phyloP scores from a whole-genome alignment of 2,113 vertebrate species.

The Gallinago media region DNA sequence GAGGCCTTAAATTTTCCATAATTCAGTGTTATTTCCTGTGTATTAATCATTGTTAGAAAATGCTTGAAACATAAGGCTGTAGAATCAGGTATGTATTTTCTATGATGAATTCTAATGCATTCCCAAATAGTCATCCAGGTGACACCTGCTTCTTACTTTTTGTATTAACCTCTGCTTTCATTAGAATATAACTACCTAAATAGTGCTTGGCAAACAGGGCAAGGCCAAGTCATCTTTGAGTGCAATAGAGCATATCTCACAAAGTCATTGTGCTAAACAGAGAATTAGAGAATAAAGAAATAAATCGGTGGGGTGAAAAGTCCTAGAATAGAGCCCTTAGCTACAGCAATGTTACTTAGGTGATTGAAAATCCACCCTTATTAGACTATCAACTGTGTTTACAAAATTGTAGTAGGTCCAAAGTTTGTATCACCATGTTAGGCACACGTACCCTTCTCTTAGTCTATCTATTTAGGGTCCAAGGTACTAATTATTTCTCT shows the following conservation, averaged over 20 bases:
- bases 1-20: slow-evolving; percentile 24
- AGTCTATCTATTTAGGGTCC: slow-evolving; percentile 66
- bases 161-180: neutral
- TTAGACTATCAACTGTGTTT: slow-evolving; percentile 56
- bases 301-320: neutral
- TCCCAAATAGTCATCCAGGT: neutral
- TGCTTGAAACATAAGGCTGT: neutral
- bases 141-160: neutral
- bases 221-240: neutral
- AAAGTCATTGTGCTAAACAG: neutral
- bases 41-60: neutral
- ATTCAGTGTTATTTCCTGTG: neutral
- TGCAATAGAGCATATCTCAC: neutral
- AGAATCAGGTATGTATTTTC: neutral
- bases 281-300: slow-evolving; percentile 8
- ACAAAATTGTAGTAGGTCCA: slow-evolving; percentile 65
- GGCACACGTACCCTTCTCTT: slow-evolving; percentile 59
- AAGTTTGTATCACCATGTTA: slow-evolving; percentile 48
- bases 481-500: slow-evolving; percentile 65
- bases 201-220: neutral
- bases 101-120: neutral
- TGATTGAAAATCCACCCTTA: slow-evolving; percentile 20
- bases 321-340: slow-evolving; percentile 50
- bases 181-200: neutral
- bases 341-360: neutral